Percentiles rank a stretch among this genome's conserved stretches.
phyloP scores from a whole-genome alignment of 2,888 invertebrate genomes.

The Agonopterix alstromeriana region DNA sequence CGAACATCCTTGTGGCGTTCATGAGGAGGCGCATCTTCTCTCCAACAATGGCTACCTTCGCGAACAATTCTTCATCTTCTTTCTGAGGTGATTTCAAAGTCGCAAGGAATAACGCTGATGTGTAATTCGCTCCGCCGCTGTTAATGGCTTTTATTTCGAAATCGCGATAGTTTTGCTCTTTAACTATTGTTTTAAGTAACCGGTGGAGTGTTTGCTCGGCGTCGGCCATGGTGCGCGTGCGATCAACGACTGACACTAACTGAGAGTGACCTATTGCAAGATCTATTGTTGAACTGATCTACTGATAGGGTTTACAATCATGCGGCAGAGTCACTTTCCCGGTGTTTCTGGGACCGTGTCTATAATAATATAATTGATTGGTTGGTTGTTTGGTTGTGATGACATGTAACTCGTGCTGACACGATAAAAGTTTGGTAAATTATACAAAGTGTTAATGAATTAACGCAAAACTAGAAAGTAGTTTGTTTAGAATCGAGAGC shows the following conservation, averaged over 20 bases:
- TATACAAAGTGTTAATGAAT: too few relatives aligned
- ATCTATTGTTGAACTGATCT: too few relatives aligned
- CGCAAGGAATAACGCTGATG: constrained; percentile 28
- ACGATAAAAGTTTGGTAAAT: too few relatives aligned
- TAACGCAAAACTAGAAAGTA: too few relatives aligned
- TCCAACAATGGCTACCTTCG: constrained; percentile 33
- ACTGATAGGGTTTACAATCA: too few relatives aligned
- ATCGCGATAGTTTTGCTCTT: constrained; percentile 15
- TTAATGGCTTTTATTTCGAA: constrained; percentile 20
- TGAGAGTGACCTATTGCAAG: too few relatives aligned
- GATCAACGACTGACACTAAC: constrained; percentile 4
- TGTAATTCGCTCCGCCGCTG: constrained; percentile 41
- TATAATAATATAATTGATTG: too few relatives aligned
- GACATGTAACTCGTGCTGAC: too few relatives aligned
- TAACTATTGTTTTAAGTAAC: constrained; percentile 23
- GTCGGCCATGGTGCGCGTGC: constrained; percentile 24
- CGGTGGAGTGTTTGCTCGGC: constrained; percentile 22
- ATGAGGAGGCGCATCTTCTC: constrained; percentile 20
- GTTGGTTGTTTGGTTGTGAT: too few relatives aligned
- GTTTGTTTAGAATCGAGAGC: too few relatives aligned
- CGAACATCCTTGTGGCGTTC: constrained; percentile 17
- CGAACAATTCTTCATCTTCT: constrained; percentile 31
- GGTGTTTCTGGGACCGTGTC: too few relatives aligned
- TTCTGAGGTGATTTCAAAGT: constrained; percentile 14
- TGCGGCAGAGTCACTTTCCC: too few relatives aligned